phyloP scores from a whole-genome alignment of 2,797 vertebrate genomes.

The Fratercula arctica region DNA sequence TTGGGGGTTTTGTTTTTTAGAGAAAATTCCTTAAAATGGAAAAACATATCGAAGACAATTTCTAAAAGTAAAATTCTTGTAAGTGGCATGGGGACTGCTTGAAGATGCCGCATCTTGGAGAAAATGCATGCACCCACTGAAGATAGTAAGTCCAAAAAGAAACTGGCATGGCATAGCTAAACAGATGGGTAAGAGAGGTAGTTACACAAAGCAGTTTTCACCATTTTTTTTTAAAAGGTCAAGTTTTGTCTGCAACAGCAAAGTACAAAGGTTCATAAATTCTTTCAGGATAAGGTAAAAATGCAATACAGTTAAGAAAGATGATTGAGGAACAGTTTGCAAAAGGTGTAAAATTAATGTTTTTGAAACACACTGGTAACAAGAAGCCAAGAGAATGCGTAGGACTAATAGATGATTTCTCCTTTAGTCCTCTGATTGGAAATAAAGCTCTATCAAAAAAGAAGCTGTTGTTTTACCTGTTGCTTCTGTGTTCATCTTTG shows the following conservation, averaged over 20 bases:
- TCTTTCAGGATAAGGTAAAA: neutral
- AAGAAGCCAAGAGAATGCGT: neutral
- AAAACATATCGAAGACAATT: neutral
- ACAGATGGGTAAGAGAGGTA: neutral
- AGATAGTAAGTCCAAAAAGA: neutral
- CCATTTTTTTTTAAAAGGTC: neutral
- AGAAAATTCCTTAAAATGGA: neutral
- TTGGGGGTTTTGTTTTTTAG: neutral
- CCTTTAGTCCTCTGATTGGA: neutral
- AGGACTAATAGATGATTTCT: neutral
- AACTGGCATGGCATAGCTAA: neutral
- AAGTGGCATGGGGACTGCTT: neutral
- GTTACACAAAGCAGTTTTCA: neutral
- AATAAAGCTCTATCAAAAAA: neutral
- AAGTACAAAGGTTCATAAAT: neutral
- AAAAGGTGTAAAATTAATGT: neutral
- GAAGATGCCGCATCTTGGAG: neutral
- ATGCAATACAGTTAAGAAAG: neutral
- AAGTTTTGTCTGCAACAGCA: neutral
- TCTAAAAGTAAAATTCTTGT: neutral
- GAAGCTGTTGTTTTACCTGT: neutral
- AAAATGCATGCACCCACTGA: neutral
- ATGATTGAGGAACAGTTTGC: neutral
- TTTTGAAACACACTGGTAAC: neutral
- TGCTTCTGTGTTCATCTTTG: neutral